Percentiles rank a stretch among this genome's conserved stretches.
Conservation (phyloP, 2,888 invertebrate species). For the Eucera pruinosa region DNA sequence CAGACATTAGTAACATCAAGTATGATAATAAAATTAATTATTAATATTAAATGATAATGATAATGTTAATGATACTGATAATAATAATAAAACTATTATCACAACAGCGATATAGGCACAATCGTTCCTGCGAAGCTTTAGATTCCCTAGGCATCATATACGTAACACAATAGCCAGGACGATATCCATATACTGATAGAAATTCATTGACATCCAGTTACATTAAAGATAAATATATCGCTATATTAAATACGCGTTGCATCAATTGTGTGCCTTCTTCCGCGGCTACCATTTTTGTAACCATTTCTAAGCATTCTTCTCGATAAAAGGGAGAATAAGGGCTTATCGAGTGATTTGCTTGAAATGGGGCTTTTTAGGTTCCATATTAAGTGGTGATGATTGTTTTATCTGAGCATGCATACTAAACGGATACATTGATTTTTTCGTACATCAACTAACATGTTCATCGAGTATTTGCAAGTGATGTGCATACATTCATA, state of each 20-base stretch:
- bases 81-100: slow-evolving; percentile 59
- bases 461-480: slow-evolving; percentile 60
- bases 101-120: slow-evolving; percentile 66
- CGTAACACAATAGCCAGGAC: slow-evolving; percentile 59
- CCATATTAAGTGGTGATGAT: too few species aligned
- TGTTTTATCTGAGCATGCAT: slow-evolving; percentile 68
- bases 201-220: slow-evolving; percentile 61
- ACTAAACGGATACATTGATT: slow-evolving; percentile 64
- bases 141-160: slow-evolving; percentile 60
- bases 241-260: slow-evolving; percentile 81
- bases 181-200: slow-evolving; percentile 60
- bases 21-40: slow-evolving; percentile 66
- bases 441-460: slow-evolving; percentile 61
- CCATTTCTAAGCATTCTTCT: slow-evolving; percentile 76
- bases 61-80: slow-evolving; percentile 39
- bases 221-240: slow-evolving; percentile 70
- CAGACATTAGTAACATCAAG: slow-evolving; percentile 59
- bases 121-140: slow-evolving; percentile 71
- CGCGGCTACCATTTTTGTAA: slow-evolving; percentile 84
- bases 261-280: slow-evolving; percentile 84
- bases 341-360: slow-evolving; percentile 47
- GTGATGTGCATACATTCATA: slow-evolving; percentile 66
- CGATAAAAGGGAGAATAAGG: slow-evolving; percentile 54
- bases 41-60: slow-evolving; percentile 51
- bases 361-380: too few species aligned